These are phyloP conservation scores for Notothenia coriiceps DNA, from an alignment of 2,113 vertebrate genomes.

Conservation along the genomic window DNA sequence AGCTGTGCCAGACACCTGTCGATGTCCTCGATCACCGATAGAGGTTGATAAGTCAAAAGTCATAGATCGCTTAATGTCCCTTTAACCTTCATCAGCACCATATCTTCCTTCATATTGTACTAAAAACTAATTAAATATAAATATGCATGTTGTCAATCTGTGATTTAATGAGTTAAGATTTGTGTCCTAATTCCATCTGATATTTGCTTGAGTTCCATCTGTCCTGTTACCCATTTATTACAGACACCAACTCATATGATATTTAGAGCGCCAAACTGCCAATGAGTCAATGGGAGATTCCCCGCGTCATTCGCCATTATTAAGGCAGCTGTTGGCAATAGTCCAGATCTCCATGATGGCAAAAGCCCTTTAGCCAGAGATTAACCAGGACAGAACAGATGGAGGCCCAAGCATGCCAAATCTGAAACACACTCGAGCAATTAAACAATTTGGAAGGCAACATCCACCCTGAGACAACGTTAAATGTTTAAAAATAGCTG, in stretches of 20 bases:
- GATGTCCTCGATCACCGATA: conserved; percentile 60
- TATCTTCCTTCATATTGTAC: conserved; percentile 33
- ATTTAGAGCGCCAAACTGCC: conserved; percentile 58
- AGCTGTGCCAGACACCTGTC: conserved; percentile 57
- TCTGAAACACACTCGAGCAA: conserved; percentile 34
- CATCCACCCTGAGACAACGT: conserved; percentile 23
- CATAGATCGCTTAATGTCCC: conserved; percentile 30
- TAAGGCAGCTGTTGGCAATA: conserved; percentile 34
- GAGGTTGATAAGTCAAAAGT: conserved; percentile 64
- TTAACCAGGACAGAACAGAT: conserved; percentile 54
- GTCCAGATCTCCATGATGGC: conserved; percentile 67
- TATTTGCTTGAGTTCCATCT: conserved; percentile 62
- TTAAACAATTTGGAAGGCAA: conserved; percentile 47
- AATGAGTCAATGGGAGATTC: conserved; percentile 53
- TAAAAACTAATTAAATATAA: conserved; percentile 11
- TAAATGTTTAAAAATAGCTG: neutral
- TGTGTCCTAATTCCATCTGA: conserved; percentile 54
- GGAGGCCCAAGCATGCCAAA: conserved; percentile 50
- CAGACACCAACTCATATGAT: conserved; percentile 38
- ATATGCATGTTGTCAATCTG: conserved; percentile 48
- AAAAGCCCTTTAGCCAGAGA: conserved; percentile 66
- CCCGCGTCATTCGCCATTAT: conserved; percentile 45
- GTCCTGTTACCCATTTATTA: conserved; percentile 46
- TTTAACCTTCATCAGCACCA: conserved; percentile 50
- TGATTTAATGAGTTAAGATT: conserved; percentile 38